Evolutionary conservation across 2,113 vertebrate species (phyloP).

Genomic region (Nothoprocta pentlandii): DNA sequence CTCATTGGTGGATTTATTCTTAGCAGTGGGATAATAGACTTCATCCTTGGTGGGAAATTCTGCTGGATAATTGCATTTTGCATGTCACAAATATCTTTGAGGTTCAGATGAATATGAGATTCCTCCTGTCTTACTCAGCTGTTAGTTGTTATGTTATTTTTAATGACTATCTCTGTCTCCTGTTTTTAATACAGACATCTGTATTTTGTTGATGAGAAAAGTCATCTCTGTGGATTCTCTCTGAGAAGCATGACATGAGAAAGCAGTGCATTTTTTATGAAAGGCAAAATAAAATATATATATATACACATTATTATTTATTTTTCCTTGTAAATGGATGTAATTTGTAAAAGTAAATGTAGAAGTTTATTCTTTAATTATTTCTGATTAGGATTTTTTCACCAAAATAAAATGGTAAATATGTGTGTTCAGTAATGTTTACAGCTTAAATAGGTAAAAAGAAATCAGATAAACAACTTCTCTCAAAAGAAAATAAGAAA

Average conservation of each 20-base stretch:
- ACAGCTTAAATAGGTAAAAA: neutral
- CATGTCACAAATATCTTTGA: neutral
- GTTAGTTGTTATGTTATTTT: neutral
- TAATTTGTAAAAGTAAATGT: neutral
- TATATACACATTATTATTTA: no score
- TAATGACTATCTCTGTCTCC: neutral
- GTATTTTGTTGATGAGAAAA: neutral
- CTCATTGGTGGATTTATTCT: neutral
- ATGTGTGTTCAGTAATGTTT: neutral
- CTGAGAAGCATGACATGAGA: neutral
- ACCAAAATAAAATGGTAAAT: neutral
- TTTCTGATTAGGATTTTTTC: neutral
- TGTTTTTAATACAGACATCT: neutral
- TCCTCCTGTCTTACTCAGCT: neutral
- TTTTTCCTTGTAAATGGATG: neutral
- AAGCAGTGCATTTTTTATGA: neutral
- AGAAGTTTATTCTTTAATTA: neutral
- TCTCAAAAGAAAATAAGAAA: slow-evolving; percentile 9
- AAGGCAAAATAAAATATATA: neutral
- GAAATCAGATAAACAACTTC: neutral
- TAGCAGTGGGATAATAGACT: neutral
- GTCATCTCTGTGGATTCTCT: neutral
- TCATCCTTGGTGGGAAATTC: neutral
- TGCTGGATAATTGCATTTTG: neutral
- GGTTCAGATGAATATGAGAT: neutral